Percentiles rank a stretch among this genome's conserved stretches.
Evolutionary conservation across 2,113 vertebrate genomes (phyloP).

Genomic region (Gobius niger): DNA sequence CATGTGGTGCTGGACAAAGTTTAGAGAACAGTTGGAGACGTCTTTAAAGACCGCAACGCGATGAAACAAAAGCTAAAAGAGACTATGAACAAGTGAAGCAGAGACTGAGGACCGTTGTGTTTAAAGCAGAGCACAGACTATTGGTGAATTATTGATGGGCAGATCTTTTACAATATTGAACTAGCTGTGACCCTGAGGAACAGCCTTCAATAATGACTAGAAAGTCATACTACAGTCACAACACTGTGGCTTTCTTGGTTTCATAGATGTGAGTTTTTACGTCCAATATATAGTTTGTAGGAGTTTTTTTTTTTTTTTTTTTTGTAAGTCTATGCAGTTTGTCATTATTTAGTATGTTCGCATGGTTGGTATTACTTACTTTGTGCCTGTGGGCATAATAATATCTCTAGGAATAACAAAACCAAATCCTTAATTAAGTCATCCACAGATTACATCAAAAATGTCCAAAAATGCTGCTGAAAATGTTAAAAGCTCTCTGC

Average conservation of each 20-base stretch:
- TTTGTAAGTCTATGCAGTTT: no score
- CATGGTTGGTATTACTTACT: no score
- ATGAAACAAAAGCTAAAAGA: neutral
- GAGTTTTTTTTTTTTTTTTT: no score
- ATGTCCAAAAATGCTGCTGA: no score
- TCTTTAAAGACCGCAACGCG: neutral
- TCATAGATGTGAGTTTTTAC: no score
- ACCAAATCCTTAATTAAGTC: no score
- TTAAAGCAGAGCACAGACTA: constrained; percentile 44
- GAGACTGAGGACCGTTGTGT: constrained; percentile 1
- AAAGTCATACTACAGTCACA: neutral
- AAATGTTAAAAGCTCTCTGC: no score
- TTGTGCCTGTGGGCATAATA: no score
- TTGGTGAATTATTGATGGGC: constrained; percentile 62
- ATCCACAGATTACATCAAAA: no score
- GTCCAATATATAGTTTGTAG: no score
- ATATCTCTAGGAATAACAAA: no score
- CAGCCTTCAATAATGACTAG: constrained; percentile 11
- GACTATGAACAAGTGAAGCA: neutral
- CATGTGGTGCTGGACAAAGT: neutral
- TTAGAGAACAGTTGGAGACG: neutral
- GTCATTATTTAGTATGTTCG: no score
- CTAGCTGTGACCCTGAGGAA: constrained; percentile 30
- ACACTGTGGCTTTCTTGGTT: neutral
- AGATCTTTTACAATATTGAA: constrained; percentile 57